Conservation (phyloP, 2,797 vertebrate genomes). For the Coendou prehensilis region DNA sequence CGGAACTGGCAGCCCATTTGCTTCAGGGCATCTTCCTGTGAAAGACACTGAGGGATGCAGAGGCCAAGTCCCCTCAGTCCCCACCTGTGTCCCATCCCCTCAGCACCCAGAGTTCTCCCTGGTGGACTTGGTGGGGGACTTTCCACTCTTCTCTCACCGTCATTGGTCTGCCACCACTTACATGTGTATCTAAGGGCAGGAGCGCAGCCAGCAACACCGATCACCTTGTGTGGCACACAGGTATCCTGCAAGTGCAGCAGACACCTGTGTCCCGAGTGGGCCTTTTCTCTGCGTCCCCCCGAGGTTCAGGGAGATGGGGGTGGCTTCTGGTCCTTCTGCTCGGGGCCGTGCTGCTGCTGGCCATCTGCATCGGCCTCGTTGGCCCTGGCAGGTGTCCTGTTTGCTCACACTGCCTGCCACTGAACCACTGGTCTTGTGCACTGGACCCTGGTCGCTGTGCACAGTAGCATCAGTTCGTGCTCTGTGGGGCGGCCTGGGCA, state of each 20-base stretch:
- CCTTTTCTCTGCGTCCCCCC: neutral
- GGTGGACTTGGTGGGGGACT: neutral
- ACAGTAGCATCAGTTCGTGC: neutral
- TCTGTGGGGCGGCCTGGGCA: neutral
- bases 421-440: rapidly evolving
- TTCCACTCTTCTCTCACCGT: too few relatives aligned
- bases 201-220: neutral
- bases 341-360: too few relatives aligned
- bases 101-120: neutral
- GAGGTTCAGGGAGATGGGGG: neutral
- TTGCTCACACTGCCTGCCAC: too few relatives aligned
- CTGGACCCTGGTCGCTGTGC: neutral
- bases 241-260: too few relatives aligned
- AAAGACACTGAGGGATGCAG: too few relatives aligned
- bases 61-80: neutral
- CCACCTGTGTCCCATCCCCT: neutral
- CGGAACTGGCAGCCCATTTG: neutral
- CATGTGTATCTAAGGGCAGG: neutral
- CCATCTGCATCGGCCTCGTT: neutral
- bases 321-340: neutral
- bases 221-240: neutral
- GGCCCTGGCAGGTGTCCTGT: too few relatives aligned
- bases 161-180: neutral
- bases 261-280: too few relatives aligned
- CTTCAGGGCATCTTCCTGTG: neutral